Conservation (phyloP, 2,113 vertebrate species). For the Trachemys scripta region DNA sequence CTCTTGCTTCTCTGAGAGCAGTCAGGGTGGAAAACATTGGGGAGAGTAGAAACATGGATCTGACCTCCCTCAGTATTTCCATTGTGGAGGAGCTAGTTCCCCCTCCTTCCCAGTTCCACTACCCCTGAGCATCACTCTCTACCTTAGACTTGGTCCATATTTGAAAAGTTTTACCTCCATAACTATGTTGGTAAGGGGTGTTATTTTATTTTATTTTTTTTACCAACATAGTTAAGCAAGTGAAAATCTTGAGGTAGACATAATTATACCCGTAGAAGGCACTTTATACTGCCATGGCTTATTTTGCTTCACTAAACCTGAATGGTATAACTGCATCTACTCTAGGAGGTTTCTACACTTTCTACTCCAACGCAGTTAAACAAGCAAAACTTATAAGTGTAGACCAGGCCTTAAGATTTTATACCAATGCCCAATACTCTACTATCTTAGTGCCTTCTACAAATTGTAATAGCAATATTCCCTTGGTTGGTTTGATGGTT, state of each 20-base stretch:
- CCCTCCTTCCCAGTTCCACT: too few species aligned
- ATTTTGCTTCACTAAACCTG: neutral
- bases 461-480: accelerated
- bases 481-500: neutral
- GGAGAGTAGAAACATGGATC: too few species aligned
- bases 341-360: neutral
- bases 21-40: too few species aligned
- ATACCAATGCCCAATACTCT: neutral
- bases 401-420: neutral
- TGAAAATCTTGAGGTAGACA: neutral
- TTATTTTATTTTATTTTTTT: neutral
- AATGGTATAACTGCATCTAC: neutral
- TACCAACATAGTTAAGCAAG: neutral
- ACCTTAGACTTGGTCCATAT: neutral
- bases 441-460: neutral
- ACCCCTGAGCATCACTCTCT: too few species aligned
- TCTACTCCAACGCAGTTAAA: neutral
- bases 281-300: neutral
- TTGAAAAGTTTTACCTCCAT: neutral
- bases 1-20: too few species aligned
- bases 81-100: too few species aligned
- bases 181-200: neutral
- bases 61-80: too few species aligned
- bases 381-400: neutral
- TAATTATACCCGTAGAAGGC: neutral